A percentile compares a stretch with the other conserved stretches of the same genome.
phyloP scores from a whole-genome alignment of 2,888 invertebrate genomes.

The Papilio protenor region DNA sequence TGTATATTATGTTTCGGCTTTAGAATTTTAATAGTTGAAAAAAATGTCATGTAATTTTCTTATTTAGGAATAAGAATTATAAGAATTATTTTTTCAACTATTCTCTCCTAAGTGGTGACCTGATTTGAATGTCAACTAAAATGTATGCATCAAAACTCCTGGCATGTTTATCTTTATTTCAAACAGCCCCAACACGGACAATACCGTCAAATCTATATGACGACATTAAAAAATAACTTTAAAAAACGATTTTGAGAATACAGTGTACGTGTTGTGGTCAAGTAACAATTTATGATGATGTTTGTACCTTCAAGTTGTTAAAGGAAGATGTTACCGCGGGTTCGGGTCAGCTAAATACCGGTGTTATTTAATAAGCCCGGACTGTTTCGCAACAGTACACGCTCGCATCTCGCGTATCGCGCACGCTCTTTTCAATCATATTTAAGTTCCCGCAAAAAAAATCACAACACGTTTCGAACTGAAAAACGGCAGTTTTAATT shows the following conservation, averaged over 20 bases:
- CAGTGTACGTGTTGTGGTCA: background rate
- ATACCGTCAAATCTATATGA: too few species aligned
- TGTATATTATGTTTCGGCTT: background rate
- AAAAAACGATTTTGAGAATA: background rate
- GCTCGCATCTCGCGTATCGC: conserved; percentile 55
- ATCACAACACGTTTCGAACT: background rate
- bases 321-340: conserved; percentile 36
- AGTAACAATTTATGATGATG: background rate
- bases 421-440: conserved; percentile 45
- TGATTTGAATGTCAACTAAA: too few species aligned
- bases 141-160: too few species aligned
- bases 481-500: background rate
- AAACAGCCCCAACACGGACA: too few species aligned
- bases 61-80: too few species aligned
- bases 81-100: too few species aligned
- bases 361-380: conserved; percentile 55
- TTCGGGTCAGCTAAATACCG: conserved; percentile 43
- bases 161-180: too few species aligned
- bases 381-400: conserved; percentile 67
- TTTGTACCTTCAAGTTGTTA: conserved; percentile 27
- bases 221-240: too few species aligned
- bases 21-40: background rate
- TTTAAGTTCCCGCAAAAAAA: background rate
- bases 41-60: background rate
- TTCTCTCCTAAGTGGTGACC: too few species aligned